A percentile compares a stretch with the other conserved stretches of the same genome.
Conservation (phyloP, 2,113 vertebrate genomes). For the Melanocharis versteri region DNA sequence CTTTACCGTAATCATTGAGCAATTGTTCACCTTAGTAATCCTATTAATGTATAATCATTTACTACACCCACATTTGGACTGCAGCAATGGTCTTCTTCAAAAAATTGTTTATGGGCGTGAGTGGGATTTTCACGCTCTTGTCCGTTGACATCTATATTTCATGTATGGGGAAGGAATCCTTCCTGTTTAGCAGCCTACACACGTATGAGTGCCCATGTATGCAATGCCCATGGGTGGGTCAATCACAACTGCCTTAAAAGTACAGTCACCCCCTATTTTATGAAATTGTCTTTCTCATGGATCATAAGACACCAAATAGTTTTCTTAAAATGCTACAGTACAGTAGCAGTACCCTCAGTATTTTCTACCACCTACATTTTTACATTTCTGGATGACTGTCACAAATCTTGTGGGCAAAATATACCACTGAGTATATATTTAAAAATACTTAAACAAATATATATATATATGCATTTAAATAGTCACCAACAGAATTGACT, state of each 20-base stretch:
- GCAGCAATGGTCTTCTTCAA: neutral
- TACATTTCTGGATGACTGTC: neutral
- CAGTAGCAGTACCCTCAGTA: neutral
- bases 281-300: neutral
- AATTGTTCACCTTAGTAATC: conserved; percentile 50
- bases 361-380: neutral
- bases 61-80: neutral
- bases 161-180: neutral
- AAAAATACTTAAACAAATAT: neutral
- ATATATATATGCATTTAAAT: neutral
- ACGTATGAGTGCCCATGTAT: neutral
- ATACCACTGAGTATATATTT: neutral
- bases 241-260: neutral
- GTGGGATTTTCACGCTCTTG: neutral
- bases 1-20: neutral
- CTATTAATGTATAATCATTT: conserved; percentile 11
- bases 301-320: neutral
- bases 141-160: conserved; percentile 24
- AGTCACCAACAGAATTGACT: neutral
- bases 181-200: neutral
- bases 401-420: neutral
- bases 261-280: neutral
- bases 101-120: neutral
- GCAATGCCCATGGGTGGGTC: neutral
- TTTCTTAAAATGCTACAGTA: neutral